Percentiles rank a stretch among this genome's conserved stretches.
Conservation (phyloP, 2,888 invertebrate genomes). For the Phaonia tiefii region DNA sequence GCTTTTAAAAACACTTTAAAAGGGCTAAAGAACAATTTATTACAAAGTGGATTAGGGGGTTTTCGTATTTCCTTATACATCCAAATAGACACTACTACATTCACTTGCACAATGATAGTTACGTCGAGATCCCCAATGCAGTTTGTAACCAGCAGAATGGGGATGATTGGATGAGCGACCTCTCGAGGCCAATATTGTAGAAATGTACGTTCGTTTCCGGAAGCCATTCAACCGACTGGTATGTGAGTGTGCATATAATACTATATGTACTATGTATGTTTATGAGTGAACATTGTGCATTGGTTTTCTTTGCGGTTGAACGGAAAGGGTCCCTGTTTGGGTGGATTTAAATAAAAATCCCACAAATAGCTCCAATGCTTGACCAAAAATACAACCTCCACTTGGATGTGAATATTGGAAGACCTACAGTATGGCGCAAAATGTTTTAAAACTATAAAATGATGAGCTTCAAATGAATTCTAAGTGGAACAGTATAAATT, state of each 20-base stretch:
- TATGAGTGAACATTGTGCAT: constrained; percentile 55
- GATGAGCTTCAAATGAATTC: too few relatives aligned
- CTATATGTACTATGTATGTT: constrained; percentile 5
- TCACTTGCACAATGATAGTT: background rate
- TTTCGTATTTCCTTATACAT: constrained; percentile 13
- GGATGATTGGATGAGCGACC: background rate
- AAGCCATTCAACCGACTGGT: constrained; percentile 24
- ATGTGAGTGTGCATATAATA: too few relatives aligned
- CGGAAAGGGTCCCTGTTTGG: background rate
- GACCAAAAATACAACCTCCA: constrained; percentile 63
- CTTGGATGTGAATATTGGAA: too few relatives aligned
- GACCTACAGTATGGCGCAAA: too few relatives aligned
- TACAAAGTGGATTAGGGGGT: constrained; percentile 62
- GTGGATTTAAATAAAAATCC: constrained; percentile 46
- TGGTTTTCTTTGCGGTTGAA: constrained; percentile 41
- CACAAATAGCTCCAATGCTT: constrained; percentile 65
- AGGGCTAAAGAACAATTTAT: constrained; percentile 62
- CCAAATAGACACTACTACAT: background rate
- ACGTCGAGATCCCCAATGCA: background rate
- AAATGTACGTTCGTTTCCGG: background rate
- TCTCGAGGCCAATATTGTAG: background rate
- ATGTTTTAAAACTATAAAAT: too few relatives aligned
- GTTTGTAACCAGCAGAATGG: background rate
- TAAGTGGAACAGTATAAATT: too few relatives aligned
- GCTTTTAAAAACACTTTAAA: constrained; percentile 62